A percentile compares a stretch with the other conserved stretches of the same genome.
These are phyloP conservation scores for Tragelaphus eurycerus DNA, from an alignment of 2,797 vertebrate genomes.

Conservation along the genomic window DNA sequence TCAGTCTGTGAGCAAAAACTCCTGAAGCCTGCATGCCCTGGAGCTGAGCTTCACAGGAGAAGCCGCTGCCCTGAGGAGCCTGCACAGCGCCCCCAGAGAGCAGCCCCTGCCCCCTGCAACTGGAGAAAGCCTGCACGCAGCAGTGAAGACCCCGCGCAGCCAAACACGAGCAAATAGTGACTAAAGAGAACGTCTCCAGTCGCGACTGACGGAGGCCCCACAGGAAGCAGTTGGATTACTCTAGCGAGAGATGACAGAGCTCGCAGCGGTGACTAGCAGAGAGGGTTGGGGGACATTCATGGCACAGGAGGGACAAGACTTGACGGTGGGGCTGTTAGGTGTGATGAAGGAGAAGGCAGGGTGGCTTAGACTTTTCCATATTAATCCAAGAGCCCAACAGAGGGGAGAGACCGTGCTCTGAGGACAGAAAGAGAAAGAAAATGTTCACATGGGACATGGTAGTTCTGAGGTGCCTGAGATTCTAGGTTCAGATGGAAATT, in stretches of 20 bases:
- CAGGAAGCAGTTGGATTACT: neutral
- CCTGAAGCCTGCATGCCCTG: neutral
- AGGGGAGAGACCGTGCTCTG: neutral
- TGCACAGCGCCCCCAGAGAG: fast-evolving
- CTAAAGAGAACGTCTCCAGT: neutral
- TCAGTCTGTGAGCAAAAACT: neutral
- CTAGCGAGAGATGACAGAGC: neutral
- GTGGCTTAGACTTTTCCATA: neutral
- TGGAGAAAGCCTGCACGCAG: neutral
- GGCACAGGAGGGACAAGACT: neutral
- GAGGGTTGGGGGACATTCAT: neutral
- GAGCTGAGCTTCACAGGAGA: neutral
- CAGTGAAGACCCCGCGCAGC: neutral
- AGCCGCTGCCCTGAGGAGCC: neutral
- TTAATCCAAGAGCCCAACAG: neutral
- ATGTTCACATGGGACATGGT: neutral
- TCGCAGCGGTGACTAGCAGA: neutral
- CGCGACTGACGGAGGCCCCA: neutral
- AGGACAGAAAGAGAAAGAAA: neutral
- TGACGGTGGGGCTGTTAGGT: neutral
- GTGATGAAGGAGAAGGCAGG: neutral
- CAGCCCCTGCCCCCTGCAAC: neutral
- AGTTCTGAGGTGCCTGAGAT: neutral
- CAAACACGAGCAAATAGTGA: neutral
- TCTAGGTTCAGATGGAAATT: neutral